Base-by-base conservation (phyloP, 92 coral and sea anemone species). In the Paramuricea clavata region DNA sequence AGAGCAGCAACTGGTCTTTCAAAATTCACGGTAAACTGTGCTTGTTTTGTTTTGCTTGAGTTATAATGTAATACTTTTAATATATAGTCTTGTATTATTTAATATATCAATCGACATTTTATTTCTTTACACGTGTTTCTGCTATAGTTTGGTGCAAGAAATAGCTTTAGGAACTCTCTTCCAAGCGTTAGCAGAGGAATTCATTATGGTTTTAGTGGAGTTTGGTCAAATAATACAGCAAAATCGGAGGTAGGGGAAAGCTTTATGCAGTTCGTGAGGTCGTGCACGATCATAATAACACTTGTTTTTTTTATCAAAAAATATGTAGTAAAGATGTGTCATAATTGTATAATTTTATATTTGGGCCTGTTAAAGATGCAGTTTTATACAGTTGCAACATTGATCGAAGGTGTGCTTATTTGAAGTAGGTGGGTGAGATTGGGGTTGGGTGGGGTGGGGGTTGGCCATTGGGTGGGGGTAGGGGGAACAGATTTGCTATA, bases 1-100 rank as follows among this genome's bases (percentile, higher is more conserved):
- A 65, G 72, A 65, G 39, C 21, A 21, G 41, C 72, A 65, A 65
- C n/a, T 65, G 72, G 39, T 65, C 72, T 65, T 25, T 65, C 72
- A 65, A 65, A 65, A 65, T 27, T 65, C 72, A 13, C 72, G 72
- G 72, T 65, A 65, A 11, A 0, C 27, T 3, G 11, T 1, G 0
- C 1, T 54, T 10, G 11, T 54, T 54, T 5, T 54, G 22, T 13
- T 21, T 21, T 54, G 52, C 19, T 47, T 21, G 22, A 54, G 25
- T 54, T 54, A 23, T 54, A 19, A 54, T 6, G 44, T 39, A 39
- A 39, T 39, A 10, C 4, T 39, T 39, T 39, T 39, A n/a, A n/a
- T n/a, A n/a, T n/a, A n/a, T 42, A 6, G 59, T 54, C 1, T 16
- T 54, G 16, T 54, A 23, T 54, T 54, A 54, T 21, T 5, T 10